These are phyloP conservation scores for Gambusia holbrooki DNA, from an alignment of 2,113 vertebrate species.

Conservation along the genomic window DNA sequence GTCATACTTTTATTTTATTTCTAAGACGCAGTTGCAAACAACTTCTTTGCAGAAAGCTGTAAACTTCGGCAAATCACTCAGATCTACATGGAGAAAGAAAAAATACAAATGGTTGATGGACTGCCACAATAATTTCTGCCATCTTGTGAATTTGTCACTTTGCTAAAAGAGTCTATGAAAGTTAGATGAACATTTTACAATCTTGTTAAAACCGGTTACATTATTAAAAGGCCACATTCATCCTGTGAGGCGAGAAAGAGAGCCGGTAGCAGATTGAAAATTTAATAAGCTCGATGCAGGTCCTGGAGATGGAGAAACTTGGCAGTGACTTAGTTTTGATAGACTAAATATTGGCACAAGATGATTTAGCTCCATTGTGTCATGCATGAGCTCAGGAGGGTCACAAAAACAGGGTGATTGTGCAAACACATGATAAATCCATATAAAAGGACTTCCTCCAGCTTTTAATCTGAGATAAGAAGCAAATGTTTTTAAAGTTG, in stretches of 20 bases:
- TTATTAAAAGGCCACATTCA: conserved; percentile 81
- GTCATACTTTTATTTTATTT: conserved; percentile 43
- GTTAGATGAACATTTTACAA: conserved; percentile 81
- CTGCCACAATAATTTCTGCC: conserved; percentile 47
- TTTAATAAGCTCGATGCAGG: conserved; percentile 75
- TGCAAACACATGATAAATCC: conserved; percentile 59
- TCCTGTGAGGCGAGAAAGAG: conserved; percentile 66
- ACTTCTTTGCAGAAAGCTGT: conserved; percentile 23
- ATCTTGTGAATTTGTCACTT: conserved; percentile 61
- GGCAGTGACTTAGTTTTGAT: conserved; percentile 67
- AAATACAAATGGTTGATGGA: conserved; percentile 6
- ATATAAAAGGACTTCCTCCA: conserved; percentile 44
- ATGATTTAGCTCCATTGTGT: conserved; percentile 60
- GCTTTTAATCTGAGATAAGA: conserved; percentile 45
- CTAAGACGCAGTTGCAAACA: conserved; percentile 28
- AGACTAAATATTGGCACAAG: conserved; percentile 50
- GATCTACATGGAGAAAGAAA: conserved; percentile 2
- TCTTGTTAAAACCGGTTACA: conserved; percentile 83
- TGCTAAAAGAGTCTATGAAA: conserved; percentile 80
- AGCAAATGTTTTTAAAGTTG: conserved; percentile 25
- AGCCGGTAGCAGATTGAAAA: conserved; percentile 71
- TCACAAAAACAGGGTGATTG: conserved; percentile 54
- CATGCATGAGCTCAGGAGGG: conserved; percentile 40
- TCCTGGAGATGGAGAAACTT: conserved; percentile 63
- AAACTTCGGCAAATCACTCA: conserved; percentile 35